These are phyloP conservation scores for Nomada fabriciana DNA, from an alignment of 2,888 invertebrate species.

Conservation along the genomic window DNA sequence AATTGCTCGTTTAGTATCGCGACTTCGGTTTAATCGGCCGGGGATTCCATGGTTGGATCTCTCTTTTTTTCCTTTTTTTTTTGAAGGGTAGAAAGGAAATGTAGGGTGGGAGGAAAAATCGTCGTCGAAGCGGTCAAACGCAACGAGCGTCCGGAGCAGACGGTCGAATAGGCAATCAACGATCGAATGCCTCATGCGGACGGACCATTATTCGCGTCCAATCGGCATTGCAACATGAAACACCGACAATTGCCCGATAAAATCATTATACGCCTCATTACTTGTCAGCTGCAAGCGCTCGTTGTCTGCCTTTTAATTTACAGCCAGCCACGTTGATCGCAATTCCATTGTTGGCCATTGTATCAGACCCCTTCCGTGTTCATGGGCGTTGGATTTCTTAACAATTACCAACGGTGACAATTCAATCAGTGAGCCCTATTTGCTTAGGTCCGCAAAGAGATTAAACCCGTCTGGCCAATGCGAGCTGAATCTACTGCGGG, in stretches of 20 bases:
- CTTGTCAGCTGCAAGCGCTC: slow-evolving; percentile 73
- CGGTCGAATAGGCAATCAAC: slow-evolving; percentile 73
- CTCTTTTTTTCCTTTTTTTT: slow-evolving; percentile 22
- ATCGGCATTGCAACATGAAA: slow-evolving; percentile 77
- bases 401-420: slow-evolving; percentile 15
- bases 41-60: slow-evolving; percentile 43
- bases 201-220: slow-evolving; percentile 76
- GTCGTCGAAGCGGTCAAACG: slow-evolving; percentile 70
- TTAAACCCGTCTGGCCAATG: not conserved
- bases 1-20: slow-evolving; percentile 64
- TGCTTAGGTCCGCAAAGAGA: not conserved
- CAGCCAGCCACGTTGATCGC: slow-evolving; percentile 50
- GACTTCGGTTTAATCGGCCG: slow-evolving; percentile 59
- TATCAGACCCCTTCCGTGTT: not conserved
- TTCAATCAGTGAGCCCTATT: not conserved
- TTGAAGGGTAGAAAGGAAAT: not conserved
- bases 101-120: slow-evolving; percentile 45
- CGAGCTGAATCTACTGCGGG: no score
- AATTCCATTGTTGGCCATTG: slow-evolving; percentile 40
- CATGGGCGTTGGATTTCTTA: slow-evolving; percentile 15
- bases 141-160: slow-evolving; percentile 69
- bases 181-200: slow-evolving; percentile 71
- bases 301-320: slow-evolving; percentile 74
- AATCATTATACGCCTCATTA: slow-evolving; percentile 80
- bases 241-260: slow-evolving; percentile 76